Conservation (phyloP, 2,888 invertebrate species). For the Deilephila elpenor region DNA sequence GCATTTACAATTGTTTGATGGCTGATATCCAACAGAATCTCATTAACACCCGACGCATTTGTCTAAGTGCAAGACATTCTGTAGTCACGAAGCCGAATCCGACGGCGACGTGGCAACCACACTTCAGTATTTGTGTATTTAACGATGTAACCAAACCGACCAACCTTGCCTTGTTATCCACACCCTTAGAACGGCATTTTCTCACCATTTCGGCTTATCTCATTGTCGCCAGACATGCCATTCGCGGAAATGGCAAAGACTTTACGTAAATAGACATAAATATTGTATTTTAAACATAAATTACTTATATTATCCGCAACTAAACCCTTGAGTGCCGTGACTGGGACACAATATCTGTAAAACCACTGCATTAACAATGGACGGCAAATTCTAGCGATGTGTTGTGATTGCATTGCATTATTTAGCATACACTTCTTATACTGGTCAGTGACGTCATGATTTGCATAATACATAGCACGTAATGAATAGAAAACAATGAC, state of each 20-base stretch:
- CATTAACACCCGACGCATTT: constrained; percentile 26
- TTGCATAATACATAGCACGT: constrained; percentile 33
- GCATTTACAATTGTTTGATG: constrained; percentile 26
- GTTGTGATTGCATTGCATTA: constrained; percentile 33
- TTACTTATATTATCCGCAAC: constrained; percentile 41
- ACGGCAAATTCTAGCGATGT: constrained; percentile 31
- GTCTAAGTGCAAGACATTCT: constrained; percentile 18
- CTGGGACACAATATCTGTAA: constrained; percentile 38
- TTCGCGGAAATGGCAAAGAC: constrained; percentile 62
- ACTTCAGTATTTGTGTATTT: constrained; percentile 28
- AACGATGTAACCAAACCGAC: constrained; percentile 39
- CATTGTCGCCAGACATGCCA: constrained; percentile 55
- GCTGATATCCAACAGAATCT: constrained; percentile 25
- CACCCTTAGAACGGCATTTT: constrained; percentile 53
- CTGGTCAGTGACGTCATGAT: constrained; percentile 32
- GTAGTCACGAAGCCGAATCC: constrained; percentile 22
- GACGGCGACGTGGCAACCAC: background rate
- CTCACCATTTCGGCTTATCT: constrained; percentile 64
- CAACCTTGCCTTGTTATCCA: constrained; percentile 48
- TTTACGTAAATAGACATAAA: constrained; percentile 65
- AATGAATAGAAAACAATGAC: constrained; percentile 37
- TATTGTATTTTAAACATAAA: constrained; percentile 62
- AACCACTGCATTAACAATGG: constrained; percentile 29
- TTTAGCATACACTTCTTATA: constrained; percentile 32
- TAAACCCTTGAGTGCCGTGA: constrained; percentile 34